Conservation (phyloP, 1,140 invertebrate genomes). For the Myzus persicae region DNA sequence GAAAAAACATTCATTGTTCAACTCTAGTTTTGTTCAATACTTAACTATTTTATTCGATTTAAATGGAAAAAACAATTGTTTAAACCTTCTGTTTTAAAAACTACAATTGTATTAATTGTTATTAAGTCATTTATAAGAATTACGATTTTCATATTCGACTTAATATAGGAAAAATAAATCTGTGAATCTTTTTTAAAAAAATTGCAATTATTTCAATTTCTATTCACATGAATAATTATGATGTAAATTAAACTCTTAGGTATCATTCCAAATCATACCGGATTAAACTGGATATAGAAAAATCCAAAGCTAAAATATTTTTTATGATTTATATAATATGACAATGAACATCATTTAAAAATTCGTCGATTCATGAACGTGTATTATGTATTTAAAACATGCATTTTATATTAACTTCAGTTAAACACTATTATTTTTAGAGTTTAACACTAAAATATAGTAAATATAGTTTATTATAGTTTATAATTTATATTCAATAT, state of each 20-base stretch:
- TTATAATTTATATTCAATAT: neutral
- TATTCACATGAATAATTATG: neutral
- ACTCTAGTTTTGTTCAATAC: no score
- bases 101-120: no score
- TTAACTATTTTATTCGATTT: neutral
- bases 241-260: neutral
- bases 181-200: no score
- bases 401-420: neutral
- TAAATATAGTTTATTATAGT: no score
- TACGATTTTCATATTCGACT: no score
- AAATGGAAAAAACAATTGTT: neutral
- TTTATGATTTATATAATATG: no score
- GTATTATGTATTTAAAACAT: no score
- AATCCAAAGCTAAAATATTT: neutral
- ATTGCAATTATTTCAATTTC: neutral
- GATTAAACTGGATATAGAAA: neutral
- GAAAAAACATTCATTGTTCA: neutral
- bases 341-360: no score
- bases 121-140: no score
- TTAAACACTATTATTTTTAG: neutral
- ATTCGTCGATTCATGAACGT: no score
- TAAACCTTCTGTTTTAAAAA: no score
- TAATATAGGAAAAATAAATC: no score
- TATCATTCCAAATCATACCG: neutral
- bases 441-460: neutral